Conservation (phyloP, 2,888 invertebrate species). For the Oscheius myriophilus region DNA sequence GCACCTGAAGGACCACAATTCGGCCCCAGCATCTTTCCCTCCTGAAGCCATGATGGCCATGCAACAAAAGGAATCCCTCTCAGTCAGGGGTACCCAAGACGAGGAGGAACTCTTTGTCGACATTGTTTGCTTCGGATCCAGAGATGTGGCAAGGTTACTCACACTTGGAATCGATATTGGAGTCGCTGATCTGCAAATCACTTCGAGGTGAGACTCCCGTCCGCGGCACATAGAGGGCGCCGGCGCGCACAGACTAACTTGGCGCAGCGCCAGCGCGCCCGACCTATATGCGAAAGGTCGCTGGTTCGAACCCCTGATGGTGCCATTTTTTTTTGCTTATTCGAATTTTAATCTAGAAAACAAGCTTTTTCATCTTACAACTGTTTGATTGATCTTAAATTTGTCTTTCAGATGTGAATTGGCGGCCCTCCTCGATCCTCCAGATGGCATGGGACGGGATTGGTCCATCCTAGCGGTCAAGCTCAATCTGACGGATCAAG, state of each 20-base stretch:
- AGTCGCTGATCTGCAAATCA: slow-evolving; percentile 76
- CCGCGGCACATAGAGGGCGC: no score
- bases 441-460: slow-evolving; percentile 75
- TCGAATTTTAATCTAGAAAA: no score
- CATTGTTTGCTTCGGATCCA: slow-evolving; percentile 76
- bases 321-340: no score
- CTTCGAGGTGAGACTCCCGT: slow-evolving; percentile 38
- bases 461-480: slow-evolving; percentile 76
- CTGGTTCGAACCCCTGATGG: no score
- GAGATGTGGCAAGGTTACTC: slow-evolving; percentile 73
- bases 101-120: slow-evolving; percentile 76
- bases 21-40: slow-evolving; percentile 58
- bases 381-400: no score
- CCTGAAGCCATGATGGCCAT: slow-evolving; percentile 72
- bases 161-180: slow-evolving; percentile 76
- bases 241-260: no score
- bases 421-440: slow-evolving; percentile 74
- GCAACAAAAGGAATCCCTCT: slow-evolving; percentile 70
- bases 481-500: slow-evolving; percentile 75
- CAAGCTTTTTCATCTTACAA: no score
- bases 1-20: slow-evolving; percentile 61
- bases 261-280: no score
- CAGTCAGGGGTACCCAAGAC: slow-evolving; percentile 73
- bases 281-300: no score
- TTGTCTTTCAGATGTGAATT: slow-evolving; percentile 73